A percentile compares a stretch with the other conserved stretches of the same genome.
These are phyloP conservation scores for Dasypolia templi DNA, from an alignment of 2,888 invertebrate genomes.

Conservation along the genomic window DNA sequence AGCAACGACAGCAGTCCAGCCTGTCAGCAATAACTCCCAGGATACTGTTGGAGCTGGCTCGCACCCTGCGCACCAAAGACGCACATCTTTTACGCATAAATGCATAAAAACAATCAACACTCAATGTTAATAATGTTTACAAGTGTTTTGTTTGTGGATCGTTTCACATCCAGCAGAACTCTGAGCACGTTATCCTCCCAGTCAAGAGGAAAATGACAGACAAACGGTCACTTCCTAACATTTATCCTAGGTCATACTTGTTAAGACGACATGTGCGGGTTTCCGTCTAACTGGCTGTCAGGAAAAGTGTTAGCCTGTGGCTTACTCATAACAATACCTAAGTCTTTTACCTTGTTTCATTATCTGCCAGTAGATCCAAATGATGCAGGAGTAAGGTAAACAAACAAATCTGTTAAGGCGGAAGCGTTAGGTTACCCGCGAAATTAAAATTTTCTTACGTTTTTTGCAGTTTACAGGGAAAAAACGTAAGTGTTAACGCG, in stretches of 20 bases:
- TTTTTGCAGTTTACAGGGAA: not conserved
- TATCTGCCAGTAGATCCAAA: not conserved
- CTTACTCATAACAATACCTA: not conserved
- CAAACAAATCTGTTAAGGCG: not conserved
- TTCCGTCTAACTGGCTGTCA: slow-evolving; percentile 32
- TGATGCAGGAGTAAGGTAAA: no score
- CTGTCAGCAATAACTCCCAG: no score
- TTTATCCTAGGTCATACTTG: slow-evolving; percentile 86
- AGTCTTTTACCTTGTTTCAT: not conserved
- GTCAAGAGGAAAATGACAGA: slow-evolving; percentile 85
- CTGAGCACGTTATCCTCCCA: slow-evolving; percentile 67
- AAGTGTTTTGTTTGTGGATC: slow-evolving; percentile 8
- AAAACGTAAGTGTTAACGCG: no score
- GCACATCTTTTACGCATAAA: no score
- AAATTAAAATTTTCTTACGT: not conserved
- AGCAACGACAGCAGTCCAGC: no score
- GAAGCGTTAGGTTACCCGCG: not conserved
- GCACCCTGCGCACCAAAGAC: no score
- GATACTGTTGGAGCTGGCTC: no score
- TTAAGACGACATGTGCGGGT: slow-evolving; percentile 70
- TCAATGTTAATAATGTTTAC: no score
- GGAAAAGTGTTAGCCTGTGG: slow-evolving; percentile 19
- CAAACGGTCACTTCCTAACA: slow-evolving; percentile 86
- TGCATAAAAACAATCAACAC: no score
- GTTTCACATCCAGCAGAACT: slow-evolving; percentile 61